Conservation (phyloP, 1,140 invertebrate genomes). For the Idris sp. region DNA sequence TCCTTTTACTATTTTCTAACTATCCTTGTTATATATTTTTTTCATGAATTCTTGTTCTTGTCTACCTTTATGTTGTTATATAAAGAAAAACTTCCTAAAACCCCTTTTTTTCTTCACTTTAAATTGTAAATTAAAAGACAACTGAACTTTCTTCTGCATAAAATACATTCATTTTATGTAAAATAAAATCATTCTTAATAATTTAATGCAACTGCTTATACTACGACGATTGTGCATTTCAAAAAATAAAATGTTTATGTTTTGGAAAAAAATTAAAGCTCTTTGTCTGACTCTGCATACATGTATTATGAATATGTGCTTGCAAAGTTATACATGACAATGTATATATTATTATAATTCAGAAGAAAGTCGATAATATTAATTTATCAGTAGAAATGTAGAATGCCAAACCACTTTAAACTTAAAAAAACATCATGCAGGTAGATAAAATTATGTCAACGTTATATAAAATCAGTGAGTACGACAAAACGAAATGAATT, state of each 20-base stretch:
- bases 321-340: no score
- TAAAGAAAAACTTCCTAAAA: slow-evolving; percentile 28
- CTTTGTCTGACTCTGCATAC: no score
- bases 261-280: no score
- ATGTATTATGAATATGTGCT: no score
- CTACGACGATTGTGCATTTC: no score
- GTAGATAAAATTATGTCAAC: slow-evolving; percentile 41
- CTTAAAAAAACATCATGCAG: slow-evolving; percentile 30
- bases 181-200: no score
- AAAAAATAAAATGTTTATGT: no score
- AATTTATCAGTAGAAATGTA: slow-evolving; percentile 28
- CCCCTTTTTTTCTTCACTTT: slow-evolving; percentile 23
- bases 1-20: slow-evolving; percentile 9
- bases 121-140: slow-evolving; percentile 47
- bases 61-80: slow-evolving; percentile 35
- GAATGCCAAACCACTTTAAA: slow-evolving; percentile 23
- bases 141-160: no score
- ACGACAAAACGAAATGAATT: slow-evolving; percentile 42
- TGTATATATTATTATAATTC: slow-evolving; percentile 23
- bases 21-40: slow-evolving; percentile 23
- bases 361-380: slow-evolving; percentile 18
- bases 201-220: no score
- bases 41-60: slow-evolving; percentile 12
- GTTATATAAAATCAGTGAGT: slow-evolving; percentile 25
- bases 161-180: no score